Evolutionary conservation across 2,888 invertebrate species (phyloP), one percentile per base, ranked within the genome.

Genomic region (Drosophila fungiperda): DNA sequence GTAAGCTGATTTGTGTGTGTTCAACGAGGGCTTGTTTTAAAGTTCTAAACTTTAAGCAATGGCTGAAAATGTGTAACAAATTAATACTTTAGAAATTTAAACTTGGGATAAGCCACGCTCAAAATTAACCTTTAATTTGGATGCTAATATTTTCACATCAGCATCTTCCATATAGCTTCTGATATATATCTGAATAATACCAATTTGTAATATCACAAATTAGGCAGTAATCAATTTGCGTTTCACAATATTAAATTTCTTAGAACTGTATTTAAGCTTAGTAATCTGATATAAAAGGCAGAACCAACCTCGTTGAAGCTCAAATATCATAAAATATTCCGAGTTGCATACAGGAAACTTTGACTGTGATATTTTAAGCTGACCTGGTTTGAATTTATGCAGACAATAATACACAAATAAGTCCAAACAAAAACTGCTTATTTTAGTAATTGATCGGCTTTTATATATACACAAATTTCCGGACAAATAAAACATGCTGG

Each of bases 11-110:
- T 67, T 68, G 54, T 65, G 49, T 68, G 54, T 63, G 53, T 45
- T 63, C 50, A 35, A 32, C 80, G 78, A 80, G 78, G 81, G 76
- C 0, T 2, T 29, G 2, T 59, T 11, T 3, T 49, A 12, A 49
- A 68, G 49, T 76, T 57, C 2, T 8, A 15, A 12, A 3, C 17
- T 6, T 3, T 32, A 42, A 36, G 11, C 1, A 15, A 0, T 8
- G 11, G 6, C 2, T 48, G 6, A 5, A n/a, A n/a, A 26, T 23
- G 26, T 48, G 12, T 15, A 12, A 15, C n/a, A 59, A 17, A 17
- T n/a, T 15, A 4, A 8, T 7, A 11, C 12, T 12, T 26, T 8
- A 23, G 23, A 23, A 48, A 23, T 40, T 40, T 2, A 40, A n/a
- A 40, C n/a, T 35, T 15, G 6, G 5, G 9, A 40, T 15, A 45